Evolutionary conservation across 2,113 vertebrate species (phyloP).

Genomic region (Phocoena sinus): DNA sequence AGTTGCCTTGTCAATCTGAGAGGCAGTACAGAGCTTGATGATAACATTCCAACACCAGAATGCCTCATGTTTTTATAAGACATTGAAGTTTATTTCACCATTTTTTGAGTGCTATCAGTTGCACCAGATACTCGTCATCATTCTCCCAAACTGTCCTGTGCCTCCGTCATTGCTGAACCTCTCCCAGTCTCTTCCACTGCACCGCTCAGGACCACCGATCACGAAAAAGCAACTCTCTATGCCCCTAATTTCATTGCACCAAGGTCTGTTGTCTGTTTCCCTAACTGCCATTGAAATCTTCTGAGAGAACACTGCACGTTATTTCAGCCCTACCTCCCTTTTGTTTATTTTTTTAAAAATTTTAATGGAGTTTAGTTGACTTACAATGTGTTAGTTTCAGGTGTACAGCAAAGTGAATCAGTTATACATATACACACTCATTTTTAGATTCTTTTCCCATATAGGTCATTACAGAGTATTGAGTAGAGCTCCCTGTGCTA

Average conservation of each 20-base stretch:
- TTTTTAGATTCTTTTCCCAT: too few relatives aligned
- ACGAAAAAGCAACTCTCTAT: neutral
- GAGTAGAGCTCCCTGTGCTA: too few relatives aligned
- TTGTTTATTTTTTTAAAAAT: too few relatives aligned
- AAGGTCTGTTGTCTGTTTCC: neutral
- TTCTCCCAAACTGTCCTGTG: neutral
- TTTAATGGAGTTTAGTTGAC: too few relatives aligned
- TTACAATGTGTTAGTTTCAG: too few relatives aligned
- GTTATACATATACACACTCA: too few relatives aligned
- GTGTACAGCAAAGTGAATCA: too few relatives aligned
- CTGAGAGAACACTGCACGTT: neutral
- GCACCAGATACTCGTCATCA: neutral
- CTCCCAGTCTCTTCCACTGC: neutral
- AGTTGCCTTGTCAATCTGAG: neutral
- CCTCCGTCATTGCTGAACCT: rapidly evolving
- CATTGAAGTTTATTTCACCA: neutral
- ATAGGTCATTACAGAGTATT: too few relatives aligned
- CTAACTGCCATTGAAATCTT: neutral
- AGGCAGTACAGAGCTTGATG: neutral
- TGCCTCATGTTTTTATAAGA: neutral
- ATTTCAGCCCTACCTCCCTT: neutral
- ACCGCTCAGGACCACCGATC: neutral
- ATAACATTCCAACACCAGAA: neutral
- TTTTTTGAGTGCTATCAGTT: neutral
- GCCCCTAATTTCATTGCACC: neutral